These are phyloP conservation scores for Osmerus mordax DNA, from an alignment of 2,113 vertebrate species.

Conservation along the genomic window DNA sequence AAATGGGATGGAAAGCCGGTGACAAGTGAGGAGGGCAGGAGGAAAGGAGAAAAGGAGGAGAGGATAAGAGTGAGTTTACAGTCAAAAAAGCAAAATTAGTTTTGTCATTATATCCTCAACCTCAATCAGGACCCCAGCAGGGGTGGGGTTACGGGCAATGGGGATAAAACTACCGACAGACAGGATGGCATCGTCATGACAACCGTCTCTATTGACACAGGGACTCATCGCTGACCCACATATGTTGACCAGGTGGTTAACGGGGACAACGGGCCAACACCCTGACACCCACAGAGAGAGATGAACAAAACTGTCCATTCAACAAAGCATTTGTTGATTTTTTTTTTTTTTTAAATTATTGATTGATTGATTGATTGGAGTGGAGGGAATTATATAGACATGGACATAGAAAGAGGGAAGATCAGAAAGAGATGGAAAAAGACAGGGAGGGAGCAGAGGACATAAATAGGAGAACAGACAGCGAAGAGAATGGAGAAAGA, in stretches of 20 bases:
- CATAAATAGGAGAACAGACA: not conserved
- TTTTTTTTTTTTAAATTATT: too few relatives aligned
- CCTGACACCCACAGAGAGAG: not conserved
- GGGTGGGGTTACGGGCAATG: too few relatives aligned
- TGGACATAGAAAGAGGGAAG: not conserved
- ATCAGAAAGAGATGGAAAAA: not conserved
- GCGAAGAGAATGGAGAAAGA: not conserved
- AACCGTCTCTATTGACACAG: too few relatives aligned
- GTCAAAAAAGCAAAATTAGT: too few relatives aligned
- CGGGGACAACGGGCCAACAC: not conserved
- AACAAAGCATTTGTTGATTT: slow-evolving; percentile 1
- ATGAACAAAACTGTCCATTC: not conserved
- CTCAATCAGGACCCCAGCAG: too few relatives aligned
- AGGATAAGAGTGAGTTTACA: too few relatives aligned
- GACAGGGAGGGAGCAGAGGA: not conserved
- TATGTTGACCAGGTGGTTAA: not conserved
- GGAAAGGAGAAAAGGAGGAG: too few relatives aligned
- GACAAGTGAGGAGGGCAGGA: not conserved
- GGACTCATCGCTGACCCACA: not conserved
- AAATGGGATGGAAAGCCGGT: too few relatives aligned
- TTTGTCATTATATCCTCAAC: too few relatives aligned
- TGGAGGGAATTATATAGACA: not conserved
- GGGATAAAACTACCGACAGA: too few relatives aligned
- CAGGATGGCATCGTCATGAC: too few relatives aligned
- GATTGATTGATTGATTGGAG: not conserved